Conservation (phyloP, 2,888 invertebrate genomes). For the Bembecia ichneumoniformis region DNA sequence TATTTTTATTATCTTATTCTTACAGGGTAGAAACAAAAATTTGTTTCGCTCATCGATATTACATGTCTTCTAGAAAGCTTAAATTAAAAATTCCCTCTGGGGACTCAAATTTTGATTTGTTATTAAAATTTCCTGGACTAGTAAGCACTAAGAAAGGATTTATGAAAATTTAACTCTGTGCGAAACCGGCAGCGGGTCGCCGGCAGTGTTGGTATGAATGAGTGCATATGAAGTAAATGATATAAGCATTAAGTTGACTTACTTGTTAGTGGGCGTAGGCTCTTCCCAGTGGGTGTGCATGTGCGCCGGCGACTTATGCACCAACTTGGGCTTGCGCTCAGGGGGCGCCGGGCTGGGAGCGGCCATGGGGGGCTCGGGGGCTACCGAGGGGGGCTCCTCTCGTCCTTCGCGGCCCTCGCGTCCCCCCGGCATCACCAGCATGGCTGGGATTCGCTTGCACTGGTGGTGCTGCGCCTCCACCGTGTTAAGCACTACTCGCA, state of each 20-base stretch:
- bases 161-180: too few species aligned
- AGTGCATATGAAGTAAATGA: neutral
- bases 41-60: too few species aligned
- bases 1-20: too few species aligned
- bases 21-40: too few species aligned
- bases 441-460: constrained; percentile 87
- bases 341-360: constrained; percentile 16
- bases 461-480: constrained; percentile 92
- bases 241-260: neutral
- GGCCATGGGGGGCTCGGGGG: constrained; percentile 7
- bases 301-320: constrained; percentile 53
- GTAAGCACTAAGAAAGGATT: too few species aligned
- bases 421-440: constrained; percentile 76
- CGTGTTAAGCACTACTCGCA: constrained; percentile 92
- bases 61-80: too few species aligned
- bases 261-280: constrained; percentile 22
- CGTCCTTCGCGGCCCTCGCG: constrained; percentile 5
- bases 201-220: too few species aligned
- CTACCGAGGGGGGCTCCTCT: constrained; percentile 2
- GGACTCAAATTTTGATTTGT: too few species aligned
- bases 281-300: constrained; percentile 78
- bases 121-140: too few species aligned
- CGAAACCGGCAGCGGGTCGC: too few species aligned
- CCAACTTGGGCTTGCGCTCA: constrained; percentile 16
- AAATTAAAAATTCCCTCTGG: too few species aligned